Base-by-base conservation (phyloP, 2,888 invertebrate species). In the Heliconius charithonia region DNA sequence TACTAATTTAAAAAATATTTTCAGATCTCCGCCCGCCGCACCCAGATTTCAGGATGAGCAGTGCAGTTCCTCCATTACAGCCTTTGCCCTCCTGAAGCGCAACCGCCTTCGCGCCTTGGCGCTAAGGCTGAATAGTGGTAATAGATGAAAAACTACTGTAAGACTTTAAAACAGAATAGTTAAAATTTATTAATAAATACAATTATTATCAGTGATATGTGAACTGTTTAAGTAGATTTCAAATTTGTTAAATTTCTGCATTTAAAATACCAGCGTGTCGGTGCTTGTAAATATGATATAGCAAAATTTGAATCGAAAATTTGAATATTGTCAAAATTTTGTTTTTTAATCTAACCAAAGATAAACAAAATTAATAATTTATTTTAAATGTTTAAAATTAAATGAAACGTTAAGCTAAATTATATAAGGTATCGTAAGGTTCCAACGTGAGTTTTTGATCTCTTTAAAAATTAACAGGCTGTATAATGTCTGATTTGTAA, bases 51-150 rank as follows among this genome's bases (percentile, higher is more conserved):
- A 87, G 94, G 75, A 85, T 92, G 88, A 87, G 87, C 85, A 84
- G 89, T 79, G 83, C 88, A 4, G 92, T 92, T 22, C 91, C 92
- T 0, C 92, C 93, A 3, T 85, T 94, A 37, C 95, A 94, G 84
- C 91, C 94, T 0, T 86, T 94, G 62, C 91, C 94, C 9, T 94
- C 94, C 90, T 95, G 95, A 95, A 93, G 91, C 81, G 85, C 93
- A 76, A 87, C 92, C 78, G 94, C 95, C 94, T 95, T 94, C 86
- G 91, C 92, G 94, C 94, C 94, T 32, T 95, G 95, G 95, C 94
- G 95, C 86, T 94, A 81, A 94, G 94, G 94, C 94, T 67, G 41
- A 25, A 19, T 59, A 59, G 72, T 72, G 72, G 32, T 72, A 37
- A 7, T 25, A 32, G 32, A 13, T 25, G 29, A 72, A 72, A 37